phyloP scores from a whole-genome alignment of 2,113 vertebrate genomes.

The Calidris pygmaea region DNA sequence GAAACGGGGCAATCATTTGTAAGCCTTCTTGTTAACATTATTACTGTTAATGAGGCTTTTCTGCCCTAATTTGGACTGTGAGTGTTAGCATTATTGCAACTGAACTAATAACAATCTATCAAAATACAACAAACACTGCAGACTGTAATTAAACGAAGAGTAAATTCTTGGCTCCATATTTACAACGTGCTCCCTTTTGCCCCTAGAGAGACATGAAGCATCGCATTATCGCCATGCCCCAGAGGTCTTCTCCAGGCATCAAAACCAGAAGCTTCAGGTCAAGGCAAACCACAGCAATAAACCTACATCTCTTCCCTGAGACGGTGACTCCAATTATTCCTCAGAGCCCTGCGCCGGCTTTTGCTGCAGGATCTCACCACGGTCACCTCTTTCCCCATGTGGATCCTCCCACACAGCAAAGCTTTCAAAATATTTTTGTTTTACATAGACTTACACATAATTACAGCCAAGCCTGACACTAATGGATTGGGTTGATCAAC shows the following conservation, averaged over 20 bases:
- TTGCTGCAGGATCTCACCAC: not conserved
- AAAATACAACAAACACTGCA: not conserved
- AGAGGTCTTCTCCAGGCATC: not conserved
- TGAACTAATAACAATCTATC: not conserved
- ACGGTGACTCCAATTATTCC: not conserved
- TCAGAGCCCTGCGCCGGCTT: not conserved
- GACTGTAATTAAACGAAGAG: not conserved
- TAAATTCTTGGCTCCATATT: not conserved
- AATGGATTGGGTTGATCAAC: not conserved
- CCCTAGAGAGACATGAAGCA: fast-evolving
- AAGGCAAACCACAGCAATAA: not conserved
- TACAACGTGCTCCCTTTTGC: not conserved
- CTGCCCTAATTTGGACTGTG: not conserved
- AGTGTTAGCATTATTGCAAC: not conserved
- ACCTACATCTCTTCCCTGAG: not conserved
- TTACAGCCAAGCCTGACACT: not conserved
- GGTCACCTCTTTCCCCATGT: not conserved
- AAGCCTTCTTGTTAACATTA: not conserved
- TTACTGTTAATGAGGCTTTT: not conserved
- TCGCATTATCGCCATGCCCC: not conserved
- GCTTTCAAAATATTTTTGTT: not conserved
- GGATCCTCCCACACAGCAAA: not conserved
- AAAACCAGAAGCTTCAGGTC: not conserved
- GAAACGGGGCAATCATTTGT: not conserved
- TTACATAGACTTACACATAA: not conserved